These are phyloP conservation scores for Myxocyprinus asiaticus DNA, from an alignment of 2,113 vertebrate genomes.

Conservation along the genomic window DNA sequence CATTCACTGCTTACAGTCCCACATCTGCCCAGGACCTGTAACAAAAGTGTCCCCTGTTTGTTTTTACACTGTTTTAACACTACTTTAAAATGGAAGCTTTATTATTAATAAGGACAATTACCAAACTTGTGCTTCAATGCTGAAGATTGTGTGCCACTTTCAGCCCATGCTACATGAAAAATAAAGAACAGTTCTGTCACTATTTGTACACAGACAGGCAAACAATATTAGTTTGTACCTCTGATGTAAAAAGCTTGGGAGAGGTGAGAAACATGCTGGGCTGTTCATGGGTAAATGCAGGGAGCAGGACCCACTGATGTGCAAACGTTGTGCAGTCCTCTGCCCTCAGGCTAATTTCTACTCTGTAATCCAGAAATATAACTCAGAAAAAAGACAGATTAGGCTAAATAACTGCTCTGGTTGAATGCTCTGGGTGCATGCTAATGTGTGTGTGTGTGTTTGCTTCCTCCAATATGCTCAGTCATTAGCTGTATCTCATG, in stretches of 20 bases:
- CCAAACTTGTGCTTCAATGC: too few species aligned
- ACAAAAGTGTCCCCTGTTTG: too few species aligned
- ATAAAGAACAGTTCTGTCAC: background rate
- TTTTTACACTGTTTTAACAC: too few species aligned
- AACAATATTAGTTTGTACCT: background rate
- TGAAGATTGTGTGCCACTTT: too few species aligned
- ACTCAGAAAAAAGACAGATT: conserved; percentile 36
- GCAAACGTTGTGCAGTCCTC: conserved; percentile 7
- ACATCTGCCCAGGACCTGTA: too few species aligned
- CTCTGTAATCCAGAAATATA: conserved; percentile 46
- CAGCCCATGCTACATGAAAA: background rate
- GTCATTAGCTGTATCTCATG: background rate
- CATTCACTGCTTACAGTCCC: too few species aligned
- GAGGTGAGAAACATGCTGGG: background rate
- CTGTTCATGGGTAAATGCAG: background rate
- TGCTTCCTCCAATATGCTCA: background rate
- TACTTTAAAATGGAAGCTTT: too few species aligned
- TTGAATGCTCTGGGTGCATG: background rate
- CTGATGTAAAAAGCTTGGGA: background rate
- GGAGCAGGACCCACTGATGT: conserved; percentile 15
- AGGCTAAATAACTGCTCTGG: conserved; percentile 1
- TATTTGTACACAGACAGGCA: background rate
- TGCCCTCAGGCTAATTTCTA: conserved; percentile 25
- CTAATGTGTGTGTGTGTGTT: background rate
- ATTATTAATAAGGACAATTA: too few species aligned